Conservation (phyloP, 2,797 vertebrate genomes). For the Heteromormyrus szaboi region DNA sequence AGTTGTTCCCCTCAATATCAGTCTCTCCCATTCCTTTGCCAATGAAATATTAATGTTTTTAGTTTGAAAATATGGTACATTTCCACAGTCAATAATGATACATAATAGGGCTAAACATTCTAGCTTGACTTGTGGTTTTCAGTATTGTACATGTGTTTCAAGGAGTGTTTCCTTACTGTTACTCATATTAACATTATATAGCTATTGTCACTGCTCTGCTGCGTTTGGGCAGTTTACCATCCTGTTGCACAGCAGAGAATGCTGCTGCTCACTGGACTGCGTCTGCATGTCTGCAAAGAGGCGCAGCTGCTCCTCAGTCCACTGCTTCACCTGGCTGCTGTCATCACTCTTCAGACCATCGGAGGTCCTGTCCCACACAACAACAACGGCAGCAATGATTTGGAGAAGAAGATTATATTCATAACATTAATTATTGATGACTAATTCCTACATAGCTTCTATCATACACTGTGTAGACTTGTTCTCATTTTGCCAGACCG, state of each 20-base stretch:
- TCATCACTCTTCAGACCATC: slow-evolving; percentile 51
- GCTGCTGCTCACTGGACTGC: slow-evolving; percentile 42
- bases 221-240: slow-evolving; percentile 50
- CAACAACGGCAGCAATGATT: not conserved
- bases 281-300: slow-evolving; percentile 46
- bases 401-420: not conserved
- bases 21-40: not conserved
- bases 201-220: not conserved
- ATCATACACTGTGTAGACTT: not conserved
- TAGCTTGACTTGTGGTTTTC: not conserved
- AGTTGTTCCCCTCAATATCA: not conserved
- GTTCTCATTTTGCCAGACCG: not conserved
- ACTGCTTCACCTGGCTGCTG: slow-evolving; percentile 51
- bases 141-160: not conserved
- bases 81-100: not conserved
- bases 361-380: slow-evolving; percentile 50
- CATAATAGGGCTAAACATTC: not conserved
- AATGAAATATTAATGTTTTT: not conserved
- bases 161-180: not conserved
- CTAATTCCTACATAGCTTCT: not conserved
- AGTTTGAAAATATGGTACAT: not conserved
- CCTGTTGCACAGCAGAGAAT: slow-evolving; percentile 49
- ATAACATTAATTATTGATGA: not conserved
- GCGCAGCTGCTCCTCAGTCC: slow-evolving; percentile 56
- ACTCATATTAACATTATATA: not conserved